Percentiles rank a stretch among this genome's conserved stretches.
Evolutionary conservation across 2,113 vertebrate genomes (phyloP).

Genomic region (Pseudorectes ferrugineus): DNA sequence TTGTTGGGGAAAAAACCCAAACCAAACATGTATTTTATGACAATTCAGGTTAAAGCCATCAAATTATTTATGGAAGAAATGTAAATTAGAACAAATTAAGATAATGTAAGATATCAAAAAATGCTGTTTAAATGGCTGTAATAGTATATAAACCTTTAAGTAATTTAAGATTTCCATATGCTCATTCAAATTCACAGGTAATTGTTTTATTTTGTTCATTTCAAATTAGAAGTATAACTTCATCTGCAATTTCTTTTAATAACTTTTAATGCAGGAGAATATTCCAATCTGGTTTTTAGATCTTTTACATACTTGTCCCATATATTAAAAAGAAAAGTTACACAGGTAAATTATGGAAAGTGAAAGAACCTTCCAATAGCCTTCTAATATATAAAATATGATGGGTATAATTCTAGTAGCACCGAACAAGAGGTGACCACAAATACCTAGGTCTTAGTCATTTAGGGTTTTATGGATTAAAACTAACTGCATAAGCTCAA

Average conservation of each 20-base stretch:
- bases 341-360: not conserved
- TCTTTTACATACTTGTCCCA: not conserved
- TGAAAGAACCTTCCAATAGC: not conserved
- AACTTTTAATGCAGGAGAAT: not conserved
- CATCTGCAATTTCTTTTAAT: not conserved
- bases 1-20: not conserved
- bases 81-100: not conserved
- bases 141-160: not conserved
- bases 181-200: not conserved
- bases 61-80: not conserved
- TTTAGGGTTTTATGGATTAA: constrained; percentile 15
- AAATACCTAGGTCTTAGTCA: not conserved
- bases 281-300: not conserved
- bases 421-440: not conserved
- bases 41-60: not conserved
- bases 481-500: not conserved
- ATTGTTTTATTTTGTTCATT: not conserved
- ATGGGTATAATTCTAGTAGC: not conserved
- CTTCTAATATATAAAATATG: not conserved
- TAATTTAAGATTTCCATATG: not conserved
- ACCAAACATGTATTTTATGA: not conserved
- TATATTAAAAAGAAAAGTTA: not conserved
- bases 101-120: not conserved
- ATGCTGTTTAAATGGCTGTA: not conserved
- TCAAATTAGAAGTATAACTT: not conserved